Evolutionary conservation across 2,113 vertebrate species (phyloP).

Genomic region (Erinaceus europaeus): DNA sequence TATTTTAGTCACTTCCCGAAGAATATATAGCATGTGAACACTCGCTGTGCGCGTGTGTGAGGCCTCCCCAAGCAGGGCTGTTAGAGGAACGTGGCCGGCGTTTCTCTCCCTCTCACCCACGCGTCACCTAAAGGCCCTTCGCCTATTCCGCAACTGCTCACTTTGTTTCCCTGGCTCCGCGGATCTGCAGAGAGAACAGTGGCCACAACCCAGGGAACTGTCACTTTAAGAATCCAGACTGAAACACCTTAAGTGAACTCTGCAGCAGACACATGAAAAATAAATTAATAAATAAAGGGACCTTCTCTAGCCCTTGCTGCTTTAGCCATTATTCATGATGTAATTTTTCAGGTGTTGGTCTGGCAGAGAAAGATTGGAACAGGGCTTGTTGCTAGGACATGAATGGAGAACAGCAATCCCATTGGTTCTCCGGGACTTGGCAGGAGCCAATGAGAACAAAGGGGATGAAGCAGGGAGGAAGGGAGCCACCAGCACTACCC

Average conservation of each 20-base stretch:
- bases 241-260: conserved; percentile 90
- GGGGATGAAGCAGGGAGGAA: conserved; percentile 63
- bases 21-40: background rate
- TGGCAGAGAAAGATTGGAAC: conserved; percentile 83
- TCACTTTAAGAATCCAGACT: conserved; percentile 92
- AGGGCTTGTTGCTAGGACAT: conserved; percentile 96
- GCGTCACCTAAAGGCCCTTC: background rate
- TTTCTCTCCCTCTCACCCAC: background rate
- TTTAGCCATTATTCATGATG: conserved; percentile 88
- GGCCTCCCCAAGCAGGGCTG: background rate
- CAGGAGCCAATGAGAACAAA: conserved; percentile 83
- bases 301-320: conserved; percentile 80
- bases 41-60: background rate
- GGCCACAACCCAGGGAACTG: conserved; percentile 50
- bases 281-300: background rate
- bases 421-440: conserved; percentile 85
- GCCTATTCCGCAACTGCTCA: background rate
- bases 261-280: conserved; percentile 78
- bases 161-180: background rate
- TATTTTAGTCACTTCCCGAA: conserved; percentile 2
- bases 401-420: conserved; percentile 80
- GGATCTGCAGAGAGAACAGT: background rate
- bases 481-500: background rate
- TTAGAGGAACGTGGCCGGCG: background rate
- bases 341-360: conserved; percentile 92